Conservation (phyloP, 2,888 invertebrate genomes). For the Idaea dimidiata region DNA sequence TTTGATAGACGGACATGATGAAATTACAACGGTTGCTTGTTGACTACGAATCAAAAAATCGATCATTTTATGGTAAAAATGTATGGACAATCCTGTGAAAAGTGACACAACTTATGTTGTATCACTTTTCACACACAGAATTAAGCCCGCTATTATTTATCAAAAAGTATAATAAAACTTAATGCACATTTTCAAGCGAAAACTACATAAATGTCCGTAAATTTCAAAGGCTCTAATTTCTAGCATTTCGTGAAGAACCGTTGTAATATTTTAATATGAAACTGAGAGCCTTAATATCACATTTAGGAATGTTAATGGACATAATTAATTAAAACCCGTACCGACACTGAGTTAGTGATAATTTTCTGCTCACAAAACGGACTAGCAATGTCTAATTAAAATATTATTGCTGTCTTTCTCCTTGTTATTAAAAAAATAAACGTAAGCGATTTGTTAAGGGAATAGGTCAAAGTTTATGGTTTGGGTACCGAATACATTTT, state of each 20-base stretch:
- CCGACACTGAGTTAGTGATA: constrained; percentile 13
- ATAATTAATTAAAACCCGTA: constrained; percentile 25
- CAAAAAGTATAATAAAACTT: too few species aligned
- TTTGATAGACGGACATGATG: too few species aligned
- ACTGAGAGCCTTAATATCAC: constrained; percentile 32
- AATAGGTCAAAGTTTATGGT: too few species aligned
- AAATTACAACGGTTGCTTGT: too few species aligned
- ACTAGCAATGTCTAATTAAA: constrained; percentile 14
- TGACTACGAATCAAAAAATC: too few species aligned
- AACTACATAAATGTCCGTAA: constrained; percentile 1
- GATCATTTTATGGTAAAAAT: too few species aligned
- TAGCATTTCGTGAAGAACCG: background rate
- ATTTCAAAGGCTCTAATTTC: background rate
- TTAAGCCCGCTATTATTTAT: too few species aligned
- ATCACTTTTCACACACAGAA: too few species aligned
- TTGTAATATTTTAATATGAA: constrained; percentile 11
- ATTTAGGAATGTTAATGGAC: constrained; percentile 26
- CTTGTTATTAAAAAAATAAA: background rate
- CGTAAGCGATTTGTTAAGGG: background rate
- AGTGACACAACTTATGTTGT: too few species aligned
- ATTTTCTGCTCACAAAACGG: constrained; percentile 10
- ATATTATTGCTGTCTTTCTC: background rate
- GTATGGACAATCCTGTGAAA: too few species aligned
- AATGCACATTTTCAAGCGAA: background rate
- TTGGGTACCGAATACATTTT: too few species aligned